These are phyloP conservation scores for Shinisaurus crocodilurus DNA, from an alignment of 2,113 vertebrate genomes.

Conservation along the genomic window DNA sequence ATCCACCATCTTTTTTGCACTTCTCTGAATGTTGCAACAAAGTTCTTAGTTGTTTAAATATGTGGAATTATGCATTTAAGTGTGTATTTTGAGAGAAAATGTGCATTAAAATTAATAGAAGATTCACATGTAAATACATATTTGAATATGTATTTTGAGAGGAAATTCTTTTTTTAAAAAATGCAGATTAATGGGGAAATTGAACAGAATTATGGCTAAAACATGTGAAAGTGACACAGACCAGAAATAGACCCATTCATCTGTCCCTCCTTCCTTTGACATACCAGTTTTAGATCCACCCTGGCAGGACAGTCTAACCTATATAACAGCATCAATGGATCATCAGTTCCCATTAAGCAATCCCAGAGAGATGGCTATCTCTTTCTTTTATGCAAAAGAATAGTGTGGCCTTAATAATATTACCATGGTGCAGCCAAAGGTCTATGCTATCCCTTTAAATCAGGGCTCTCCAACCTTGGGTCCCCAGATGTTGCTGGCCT, in stretches of 20 bases:
- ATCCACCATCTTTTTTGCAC: background rate
- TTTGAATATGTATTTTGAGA: background rate
- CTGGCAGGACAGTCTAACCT: too few relatives aligned
- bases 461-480: too few relatives aligned
- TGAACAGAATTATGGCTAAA: background rate
- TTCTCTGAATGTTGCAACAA: background rate
- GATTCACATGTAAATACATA: background rate
- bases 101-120: background rate
- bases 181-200: background rate
- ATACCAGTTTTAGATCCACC: background rate
- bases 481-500: too few relatives aligned
- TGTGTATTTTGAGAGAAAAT: background rate
- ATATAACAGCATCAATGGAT: background rate
- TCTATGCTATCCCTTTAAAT: background rate
- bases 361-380: background rate
- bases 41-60: background rate
- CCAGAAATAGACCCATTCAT: background rate
- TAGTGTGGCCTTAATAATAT: background rate
- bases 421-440: background rate
- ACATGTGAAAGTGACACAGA: background rate
- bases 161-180: background rate
- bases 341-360: background rate
- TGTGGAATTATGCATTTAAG: background rate
- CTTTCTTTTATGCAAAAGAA: background rate
- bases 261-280: background rate